phyloP scores from a whole-genome alignment of 2,113 vertebrate genomes.

The Ctenodactylus gundi region DNA sequence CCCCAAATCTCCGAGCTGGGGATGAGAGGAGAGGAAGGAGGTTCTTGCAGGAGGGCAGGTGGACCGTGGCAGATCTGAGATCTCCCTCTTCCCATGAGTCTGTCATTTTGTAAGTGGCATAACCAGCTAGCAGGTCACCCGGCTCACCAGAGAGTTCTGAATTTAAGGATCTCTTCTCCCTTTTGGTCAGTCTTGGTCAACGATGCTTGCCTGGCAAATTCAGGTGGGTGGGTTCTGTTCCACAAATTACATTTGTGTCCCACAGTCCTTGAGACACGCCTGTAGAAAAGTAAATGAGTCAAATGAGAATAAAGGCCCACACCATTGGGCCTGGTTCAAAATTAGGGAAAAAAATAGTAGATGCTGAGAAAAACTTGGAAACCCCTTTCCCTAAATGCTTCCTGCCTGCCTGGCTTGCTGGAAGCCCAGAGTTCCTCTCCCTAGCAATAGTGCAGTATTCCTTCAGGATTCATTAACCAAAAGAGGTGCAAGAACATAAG shows the following conservation, averaged over 20 bases:
- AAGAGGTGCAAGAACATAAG: neutral
- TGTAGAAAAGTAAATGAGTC: too few relatives aligned
- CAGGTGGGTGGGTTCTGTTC: too few relatives aligned
- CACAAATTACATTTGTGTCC: too few relatives aligned
- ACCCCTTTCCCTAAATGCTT: accelerated
- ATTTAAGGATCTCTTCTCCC: neutral
- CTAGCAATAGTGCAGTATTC: too few relatives aligned
- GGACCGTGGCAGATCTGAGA: neutral
- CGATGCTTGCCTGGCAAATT: too few relatives aligned
- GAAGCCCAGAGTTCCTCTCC: too few relatives aligned
- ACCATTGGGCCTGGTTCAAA: too few relatives aligned
- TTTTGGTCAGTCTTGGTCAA: too few relatives aligned
- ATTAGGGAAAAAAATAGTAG: too few relatives aligned
- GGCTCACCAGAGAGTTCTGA: neutral
- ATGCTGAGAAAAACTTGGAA: accelerated
- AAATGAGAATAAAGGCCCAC: too few relatives aligned
- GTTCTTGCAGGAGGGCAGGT: neutral
- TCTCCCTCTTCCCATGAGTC: neutral
- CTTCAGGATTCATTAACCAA: neutral
- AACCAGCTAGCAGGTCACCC: neutral
- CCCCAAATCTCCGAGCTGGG: neutral
- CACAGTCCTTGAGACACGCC: too few relatives aligned
- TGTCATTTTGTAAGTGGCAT: too few relatives aligned
- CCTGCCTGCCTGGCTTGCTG: neutral
- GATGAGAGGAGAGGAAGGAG: neutral